Conservation (phyloP, 2,888 invertebrate genomes). For the Troglohyphantes excavatus region DNA sequence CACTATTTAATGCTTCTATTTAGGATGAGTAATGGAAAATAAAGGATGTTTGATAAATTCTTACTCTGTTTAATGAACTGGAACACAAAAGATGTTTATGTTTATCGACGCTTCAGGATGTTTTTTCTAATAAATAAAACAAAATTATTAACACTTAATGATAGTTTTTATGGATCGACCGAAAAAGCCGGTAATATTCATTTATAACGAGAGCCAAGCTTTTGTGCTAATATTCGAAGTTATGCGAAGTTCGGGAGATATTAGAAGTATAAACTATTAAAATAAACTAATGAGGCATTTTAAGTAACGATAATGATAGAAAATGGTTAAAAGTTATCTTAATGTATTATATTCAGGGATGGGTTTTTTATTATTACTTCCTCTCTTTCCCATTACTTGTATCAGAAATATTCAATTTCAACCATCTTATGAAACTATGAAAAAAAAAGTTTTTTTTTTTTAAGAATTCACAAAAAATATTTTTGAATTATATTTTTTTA, state of each 20-base stretch:
- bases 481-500: too few relatives aligned
- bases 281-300: conserved; percentile 9
- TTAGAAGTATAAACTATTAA: background rate
- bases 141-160: conserved; percentile 5
- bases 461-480: too few relatives aligned
- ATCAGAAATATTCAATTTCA: too few relatives aligned
- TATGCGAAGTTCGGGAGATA: background rate
- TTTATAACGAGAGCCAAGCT: background rate
- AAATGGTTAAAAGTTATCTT: background rate
- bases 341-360: background rate
- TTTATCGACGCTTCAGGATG: background rate
- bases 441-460: too few relatives aligned
- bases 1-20: too few relatives aligned
- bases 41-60: too few relatives aligned
- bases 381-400: too few relatives aligned
- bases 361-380: background rate
- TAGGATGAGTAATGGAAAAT: too few relatives aligned
- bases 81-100: too few relatives aligned
- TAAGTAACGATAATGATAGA: background rate
- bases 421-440: too few relatives aligned
- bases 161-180: background rate
- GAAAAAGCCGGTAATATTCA: background rate
- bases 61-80: too few relatives aligned
- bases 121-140: background rate
- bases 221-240: background rate